Evolutionary conservation across 2,113 vertebrate species (phyloP), one percentile per base, ranked within the genome.

Genomic region (Corydoras maculifer): DNA sequence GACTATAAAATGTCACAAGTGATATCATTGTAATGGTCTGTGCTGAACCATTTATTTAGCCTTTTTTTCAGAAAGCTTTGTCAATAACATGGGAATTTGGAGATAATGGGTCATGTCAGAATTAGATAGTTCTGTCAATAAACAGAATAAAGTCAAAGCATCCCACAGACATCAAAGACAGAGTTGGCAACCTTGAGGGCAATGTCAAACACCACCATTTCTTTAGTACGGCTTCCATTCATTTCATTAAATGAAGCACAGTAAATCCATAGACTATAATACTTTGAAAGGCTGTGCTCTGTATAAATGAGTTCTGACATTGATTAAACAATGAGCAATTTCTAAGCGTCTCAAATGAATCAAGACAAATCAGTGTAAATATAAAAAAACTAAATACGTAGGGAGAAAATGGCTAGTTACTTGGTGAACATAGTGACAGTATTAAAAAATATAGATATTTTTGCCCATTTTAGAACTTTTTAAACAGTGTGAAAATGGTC

Each of bases 61-160:
- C 35, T 18, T 48, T 15, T 25, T 14, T 43, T n/a, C n/a, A 31
- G 58, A 69, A 51, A 31, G 18, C 15, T 30, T 61, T 55, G 50
- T 62, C 65, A 68, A 68, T 68, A 62, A 51, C 15, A 55, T 49
- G 65, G 55, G 48, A 61, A 62, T 57, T 73, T 73, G 63, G 71
- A 73, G 54, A 74, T 68, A 68, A 74, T 68, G 18, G 65, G 65
- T 74, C 50, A 57, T 68, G 58, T 62, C 32, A 57, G 65, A 68
- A 68, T 74, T 59, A 67, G 72, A 67, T 67, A 61, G 71, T 43
- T 67, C 65, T 73, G 71, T 68, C 72, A 74, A 74, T 74, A 68
- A 62, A 68, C 65, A 68, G 59, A 74, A 68, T 74, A 74, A 68
- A 74, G 65, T 68, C 72, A 74, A 68, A 73, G 64, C 72, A 68